Base-by-base conservation (phyloP, 2,888 invertebrate genomes). In the Fissipunctia ypsillon region DNA sequence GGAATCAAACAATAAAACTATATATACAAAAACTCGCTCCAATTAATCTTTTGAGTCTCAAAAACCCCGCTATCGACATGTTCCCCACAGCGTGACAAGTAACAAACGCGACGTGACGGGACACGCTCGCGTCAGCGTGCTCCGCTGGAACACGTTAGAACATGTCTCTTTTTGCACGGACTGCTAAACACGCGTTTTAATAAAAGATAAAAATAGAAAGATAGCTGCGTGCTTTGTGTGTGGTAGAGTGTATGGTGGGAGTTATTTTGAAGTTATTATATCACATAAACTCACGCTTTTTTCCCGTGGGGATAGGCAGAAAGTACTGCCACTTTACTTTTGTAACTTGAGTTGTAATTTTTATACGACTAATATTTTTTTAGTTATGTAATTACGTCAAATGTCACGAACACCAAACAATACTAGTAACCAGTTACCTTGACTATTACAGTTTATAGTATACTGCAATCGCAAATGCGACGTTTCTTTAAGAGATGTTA, bases 1-100 rank as follows among this genome's bases (percentile, higher is more conserved):
- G 6, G 3, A 41, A 45, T 25, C 19, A 54, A 69, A 41, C 22
- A 22, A 38, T n/a, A n/a, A 38, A 28, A 45, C 9, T 16, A 9
- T 22, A 52, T 16, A 9, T 22, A 52, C n/a, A 76, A 50, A 66
- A 48, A 61, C 19, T 19, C 35, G 22, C 48, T 43, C 31, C 69
- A 82, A 76, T 80, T 66, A 68, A 73, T 76, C 60, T 52, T 56
- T 52, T 38, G 54, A 63, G 45, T 72, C 31, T 66, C 56, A 52
- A 72, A 84, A 73, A 85, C 65, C 41, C 38, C 63, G 25, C 48
- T 69, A 84, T 83, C 73, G 85, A 81, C 76, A 56, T 80, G 78
- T 79, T 80, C 63, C 63, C 77, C 59, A 16, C 69, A 63, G 63
- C 76, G 80, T 77, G 83, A 83, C 84, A 76, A 69, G 85, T 73